Conservation (phyloP, 1,140 invertebrate species). For the Ips nitidus region DNA sequence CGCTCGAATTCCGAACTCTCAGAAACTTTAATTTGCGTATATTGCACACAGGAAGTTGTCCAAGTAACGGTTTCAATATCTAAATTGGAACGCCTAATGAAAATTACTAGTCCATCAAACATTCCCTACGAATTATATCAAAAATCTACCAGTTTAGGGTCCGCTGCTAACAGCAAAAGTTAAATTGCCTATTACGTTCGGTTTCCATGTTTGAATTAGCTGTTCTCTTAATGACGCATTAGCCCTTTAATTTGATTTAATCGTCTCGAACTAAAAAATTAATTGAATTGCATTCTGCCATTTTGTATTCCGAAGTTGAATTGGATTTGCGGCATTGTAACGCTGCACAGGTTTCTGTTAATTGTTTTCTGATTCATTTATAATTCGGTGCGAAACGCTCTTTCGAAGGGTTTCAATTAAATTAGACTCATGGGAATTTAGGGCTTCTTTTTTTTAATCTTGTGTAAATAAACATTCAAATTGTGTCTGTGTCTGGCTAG, state of each 20-base stretch:
- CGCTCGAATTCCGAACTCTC: no score
- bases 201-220: slow-evolving; percentile 33
- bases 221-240: slow-evolving; percentile 33
- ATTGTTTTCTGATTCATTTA: slow-evolving; percentile 33
- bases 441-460: slow-evolving; percentile 2
- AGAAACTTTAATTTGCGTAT: no score
- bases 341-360: slow-evolving; percentile 27
- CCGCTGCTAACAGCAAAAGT: slow-evolving; percentile 32
- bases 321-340: slow-evolving; percentile 19
- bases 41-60: no score
- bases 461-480: no score
- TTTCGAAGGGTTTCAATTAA: slow-evolving; percentile 7
- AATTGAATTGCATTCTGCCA: slow-evolving; percentile 34
- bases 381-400: slow-evolving; percentile 22
- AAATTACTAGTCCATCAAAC: slow-evolving; percentile 35
- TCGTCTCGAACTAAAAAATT: slow-evolving; percentile 31
- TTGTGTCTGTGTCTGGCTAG: no score
- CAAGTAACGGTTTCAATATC: slow-evolving; percentile 12
- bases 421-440: slow-evolving; percentile 27
- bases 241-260: slow-evolving; percentile 37
- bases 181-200: slow-evolving; percentile 39
- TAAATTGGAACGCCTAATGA: slow-evolving; percentile 25
- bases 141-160: slow-evolving; percentile 29
- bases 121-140: slow-evolving; percentile 18
- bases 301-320: slow-evolving; percentile 30